phyloP scores from a whole-genome alignment of 2,888 invertebrate genomes.

The Carpatolechia fugitivella region DNA sequence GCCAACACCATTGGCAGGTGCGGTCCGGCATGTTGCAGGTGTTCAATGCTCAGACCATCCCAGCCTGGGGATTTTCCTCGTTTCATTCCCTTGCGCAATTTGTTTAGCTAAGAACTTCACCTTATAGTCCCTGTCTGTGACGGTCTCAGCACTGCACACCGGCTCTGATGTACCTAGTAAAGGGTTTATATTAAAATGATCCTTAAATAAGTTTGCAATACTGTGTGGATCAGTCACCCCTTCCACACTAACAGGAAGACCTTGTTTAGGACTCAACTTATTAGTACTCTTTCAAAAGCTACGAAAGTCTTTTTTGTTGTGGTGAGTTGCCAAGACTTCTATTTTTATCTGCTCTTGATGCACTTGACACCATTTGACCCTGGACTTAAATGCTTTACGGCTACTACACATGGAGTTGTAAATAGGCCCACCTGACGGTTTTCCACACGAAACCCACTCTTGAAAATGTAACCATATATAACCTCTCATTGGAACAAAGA shows the following conservation, averaged over 20 bases:
- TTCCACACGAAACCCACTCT: background rate
- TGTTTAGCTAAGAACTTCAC: background rate
- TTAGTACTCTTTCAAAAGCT: slow-evolving; percentile 1
- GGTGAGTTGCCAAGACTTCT: slow-evolving; percentile 13
- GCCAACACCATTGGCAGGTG: too few relatives aligned
- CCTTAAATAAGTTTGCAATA: background rate
- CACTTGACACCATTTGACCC: slow-evolving; percentile 14
- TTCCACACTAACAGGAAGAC: background rate
- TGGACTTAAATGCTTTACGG: slow-evolving; percentile 13
- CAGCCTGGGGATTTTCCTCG: too few relatives aligned
- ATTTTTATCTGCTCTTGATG: slow-evolving; percentile 15
- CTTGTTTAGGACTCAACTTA: background rate
- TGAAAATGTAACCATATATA: too few relatives aligned
- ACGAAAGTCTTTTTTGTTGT: background rate
- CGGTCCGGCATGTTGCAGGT: too few relatives aligned
- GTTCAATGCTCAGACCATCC: too few relatives aligned
- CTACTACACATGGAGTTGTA: slow-evolving; percentile 8
- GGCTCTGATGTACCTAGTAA: background rate
- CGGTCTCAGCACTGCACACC: too few relatives aligned
- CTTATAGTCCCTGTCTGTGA: too few relatives aligned
- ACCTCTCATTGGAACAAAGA: too few relatives aligned
- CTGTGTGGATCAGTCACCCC: background rate
- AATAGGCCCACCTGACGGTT: background rate
- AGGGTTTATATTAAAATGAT: background rate
- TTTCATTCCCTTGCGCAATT: background rate